Evolutionary conservation across 2,888 invertebrate species (phyloP), one percentile per base, ranked within the genome.

Genomic region (Stenurella melanura): DNA sequence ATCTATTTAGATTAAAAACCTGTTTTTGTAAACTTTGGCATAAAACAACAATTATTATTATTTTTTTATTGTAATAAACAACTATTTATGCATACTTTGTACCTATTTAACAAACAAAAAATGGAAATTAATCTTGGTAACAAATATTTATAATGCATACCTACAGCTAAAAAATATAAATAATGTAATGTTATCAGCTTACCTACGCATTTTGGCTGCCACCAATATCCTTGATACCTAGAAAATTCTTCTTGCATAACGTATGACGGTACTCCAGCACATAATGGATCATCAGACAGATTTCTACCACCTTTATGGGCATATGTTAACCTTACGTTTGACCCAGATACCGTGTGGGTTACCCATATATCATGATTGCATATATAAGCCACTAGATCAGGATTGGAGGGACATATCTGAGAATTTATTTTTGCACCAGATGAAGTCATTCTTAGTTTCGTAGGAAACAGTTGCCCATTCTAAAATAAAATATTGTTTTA

Each of bases 161-260:
- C n/a, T n/a, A n/a, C n/a, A n/a, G n/a, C n/a, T n/a, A n/a, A n/a
- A n/a, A n/a, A n/a, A n/a, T n/a, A n/a, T n/a, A n/a, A n/a, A n/a
- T n/a, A n/a, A n/a, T n/a, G n/a, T 26, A 26, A 34, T 34, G 30
- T 42, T 38, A 50, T 1, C 9, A 18, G 60, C 77, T 76, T 85
- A 94, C 94, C 93, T 79, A 92, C 91, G 64, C 93, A 92, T 81
- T 92, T 91, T 0, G 97, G 97, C 86, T 97, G 97, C 99, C 99
- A 99, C 99, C 99, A 99, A 89, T 97, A 98, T 0, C 98, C 99
- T 75, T 96, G 96, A 89, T 97, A 99, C 50, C 98, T 91, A 81
- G 96, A 96, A 90, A 99, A 98, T 90, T 99, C 99, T 89, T 99
- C 99, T 89, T 99, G 99, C 88, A 98, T 97, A 0, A 99, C 97